Conservation (phyloP, 2,888 invertebrate species). For the Crepidodera aurea region DNA sequence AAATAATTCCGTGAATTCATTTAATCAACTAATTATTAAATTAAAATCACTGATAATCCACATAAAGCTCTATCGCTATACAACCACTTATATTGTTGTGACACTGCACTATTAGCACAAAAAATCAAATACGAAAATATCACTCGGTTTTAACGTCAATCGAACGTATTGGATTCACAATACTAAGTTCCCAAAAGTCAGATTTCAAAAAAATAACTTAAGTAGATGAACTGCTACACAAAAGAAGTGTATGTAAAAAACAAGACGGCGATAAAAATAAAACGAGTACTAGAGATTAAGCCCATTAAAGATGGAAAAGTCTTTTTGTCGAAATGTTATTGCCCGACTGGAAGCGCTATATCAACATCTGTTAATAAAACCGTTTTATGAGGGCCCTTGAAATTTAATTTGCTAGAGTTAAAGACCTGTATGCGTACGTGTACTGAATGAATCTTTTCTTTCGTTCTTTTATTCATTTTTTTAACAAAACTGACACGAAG, state of each 20-base stretch:
- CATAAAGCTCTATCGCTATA: background rate
- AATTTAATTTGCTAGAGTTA: background rate
- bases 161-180: background rate
- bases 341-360: background rate
- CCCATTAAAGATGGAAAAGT: background rate
- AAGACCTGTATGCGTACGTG: background rate
- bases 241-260: no score
- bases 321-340: background rate
- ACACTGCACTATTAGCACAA: background rate
- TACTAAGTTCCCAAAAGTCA: no score
- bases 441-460: no score
- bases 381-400: background rate
- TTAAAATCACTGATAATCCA: no score
- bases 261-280: no score
- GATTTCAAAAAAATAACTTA: no score
- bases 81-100: background rate
- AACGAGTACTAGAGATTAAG: background rate
- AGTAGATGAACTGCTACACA: no score
- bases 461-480: no score
- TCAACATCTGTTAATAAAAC: background rate
- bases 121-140: background rate
- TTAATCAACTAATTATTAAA: no score
- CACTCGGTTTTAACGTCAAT: background rate
- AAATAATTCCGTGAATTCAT: no score
- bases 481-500: no score